Conservation (phyloP, 2,797 vertebrate species). For the Megalops cyprinoides region DNA sequence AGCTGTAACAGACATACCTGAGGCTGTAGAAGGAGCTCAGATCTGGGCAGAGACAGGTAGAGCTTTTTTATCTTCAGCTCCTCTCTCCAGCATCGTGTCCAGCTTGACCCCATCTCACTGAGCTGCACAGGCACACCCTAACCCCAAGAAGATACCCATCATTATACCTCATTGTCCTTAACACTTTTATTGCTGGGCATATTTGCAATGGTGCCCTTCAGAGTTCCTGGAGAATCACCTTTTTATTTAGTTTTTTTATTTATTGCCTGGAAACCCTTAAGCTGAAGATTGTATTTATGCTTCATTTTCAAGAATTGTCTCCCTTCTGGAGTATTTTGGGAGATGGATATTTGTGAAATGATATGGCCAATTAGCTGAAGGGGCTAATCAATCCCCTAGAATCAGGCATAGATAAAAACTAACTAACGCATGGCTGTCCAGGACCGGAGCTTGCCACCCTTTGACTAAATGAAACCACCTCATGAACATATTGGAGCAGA, state of each 20-base stretch:
- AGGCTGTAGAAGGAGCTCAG: constrained; percentile 47
- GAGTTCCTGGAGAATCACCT: background rate
- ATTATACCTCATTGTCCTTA: no score
- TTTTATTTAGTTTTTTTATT: no score
- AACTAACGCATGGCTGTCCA: background rate
- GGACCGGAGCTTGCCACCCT: background rate
- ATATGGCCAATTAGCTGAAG: no score
- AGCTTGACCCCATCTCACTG: constrained; percentile 33
- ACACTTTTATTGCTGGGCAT: background rate
- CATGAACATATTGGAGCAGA: no score
- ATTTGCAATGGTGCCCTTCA: background rate
- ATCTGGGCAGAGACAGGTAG: constrained; percentile 15
- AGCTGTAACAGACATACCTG: constrained; percentile 42
- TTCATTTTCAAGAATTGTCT: background rate
- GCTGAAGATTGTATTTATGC: no score
- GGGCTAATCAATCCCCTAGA: no score
- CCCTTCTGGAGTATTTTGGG: background rate
- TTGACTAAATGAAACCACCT: background rate
- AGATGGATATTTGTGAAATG: background rate
- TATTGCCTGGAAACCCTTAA: no score
- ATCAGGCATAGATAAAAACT: no score
- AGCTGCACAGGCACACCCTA: background rate
- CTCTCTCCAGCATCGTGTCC: constrained; percentile 35
- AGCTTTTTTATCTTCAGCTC: constrained; percentile 40
- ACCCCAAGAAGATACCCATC: background rate